phyloP scores from a whole-genome alignment of 1,140 invertebrate genomes.

The Holcopasites calliopsidis region DNA sequence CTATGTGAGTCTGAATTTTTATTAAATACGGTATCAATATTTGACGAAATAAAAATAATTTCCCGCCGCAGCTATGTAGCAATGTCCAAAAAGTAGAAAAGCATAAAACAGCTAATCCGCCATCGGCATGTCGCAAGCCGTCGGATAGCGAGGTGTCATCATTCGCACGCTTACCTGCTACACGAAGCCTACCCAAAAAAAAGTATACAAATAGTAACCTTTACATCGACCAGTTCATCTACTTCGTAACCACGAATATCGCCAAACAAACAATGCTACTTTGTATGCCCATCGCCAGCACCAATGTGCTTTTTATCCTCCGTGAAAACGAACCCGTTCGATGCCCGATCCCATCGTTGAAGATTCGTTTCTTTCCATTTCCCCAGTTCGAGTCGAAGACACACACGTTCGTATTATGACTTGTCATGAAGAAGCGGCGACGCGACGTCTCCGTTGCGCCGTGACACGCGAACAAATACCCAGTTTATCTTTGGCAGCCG shows the following conservation, averaged over 20 bases:
- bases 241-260: too few relatives aligned
- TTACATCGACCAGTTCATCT: too few relatives aligned
- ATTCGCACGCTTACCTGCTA: too few relatives aligned
- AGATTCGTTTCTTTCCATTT: too few relatives aligned
- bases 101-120: neutral
- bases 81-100: too few relatives aligned
- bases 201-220: neutral
- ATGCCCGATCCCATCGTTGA: neutral
- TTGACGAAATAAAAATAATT: too few relatives aligned
- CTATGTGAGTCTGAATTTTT: too few relatives aligned
- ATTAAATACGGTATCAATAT: too few relatives aligned
- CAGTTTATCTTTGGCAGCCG: slow-evolving; percentile 35
- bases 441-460: neutral
- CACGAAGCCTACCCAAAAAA: neutral
- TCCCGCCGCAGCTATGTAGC: too few relatives aligned
- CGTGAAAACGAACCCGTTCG: neutral
- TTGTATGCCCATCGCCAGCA: too few relatives aligned
- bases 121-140: neutral
- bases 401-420: neutral
- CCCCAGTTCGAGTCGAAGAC: neutral
- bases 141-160: slow-evolving; percentile 9
- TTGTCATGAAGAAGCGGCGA: slow-evolving; percentile 8
- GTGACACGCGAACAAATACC: slow-evolving; percentile 35
- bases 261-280: neutral
- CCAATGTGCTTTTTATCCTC: neutral